Conservation (phyloP, 2,113 vertebrate genomes). For the Microcebus lehilahytsara region DNA sequence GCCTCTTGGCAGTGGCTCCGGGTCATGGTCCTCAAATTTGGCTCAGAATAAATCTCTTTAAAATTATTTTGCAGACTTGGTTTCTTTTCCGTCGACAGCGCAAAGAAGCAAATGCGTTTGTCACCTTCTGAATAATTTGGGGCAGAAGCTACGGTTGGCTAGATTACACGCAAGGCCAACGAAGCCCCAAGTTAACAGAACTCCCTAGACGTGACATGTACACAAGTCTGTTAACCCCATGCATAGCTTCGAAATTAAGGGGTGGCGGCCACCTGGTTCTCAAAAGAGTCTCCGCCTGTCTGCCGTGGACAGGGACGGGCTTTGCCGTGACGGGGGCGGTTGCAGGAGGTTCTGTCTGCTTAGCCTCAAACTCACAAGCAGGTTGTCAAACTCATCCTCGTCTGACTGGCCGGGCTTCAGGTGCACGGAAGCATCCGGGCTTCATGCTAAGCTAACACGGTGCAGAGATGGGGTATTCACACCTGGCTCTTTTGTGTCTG, state of each 20-base stretch:
- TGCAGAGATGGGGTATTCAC: background rate
- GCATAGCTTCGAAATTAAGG: background rate
- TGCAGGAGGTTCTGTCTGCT: background rate
- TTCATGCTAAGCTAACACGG: background rate
- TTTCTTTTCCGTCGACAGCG: too few species aligned
- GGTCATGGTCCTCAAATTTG: too few species aligned
- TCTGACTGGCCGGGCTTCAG: background rate
- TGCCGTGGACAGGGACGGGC: too few species aligned
- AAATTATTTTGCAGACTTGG: too few species aligned
- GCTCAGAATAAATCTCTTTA: too few species aligned
- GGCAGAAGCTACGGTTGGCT: background rate
- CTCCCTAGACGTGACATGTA: background rate
- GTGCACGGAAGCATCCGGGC: accelerated
- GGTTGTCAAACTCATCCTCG: too few species aligned
- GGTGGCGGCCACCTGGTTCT: background rate
- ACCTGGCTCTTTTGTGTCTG: background rate
- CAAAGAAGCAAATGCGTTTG: background rate
- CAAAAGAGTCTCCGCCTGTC: background rate
- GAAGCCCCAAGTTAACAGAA: background rate
- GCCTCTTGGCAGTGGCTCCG: too few species aligned
- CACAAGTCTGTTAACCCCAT: background rate
- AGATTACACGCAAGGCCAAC: background rate
- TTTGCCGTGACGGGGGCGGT: background rate
- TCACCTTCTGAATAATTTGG: background rate
- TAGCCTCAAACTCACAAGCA: background rate